These are phyloP conservation scores for Tromatobia lineatoria DNA, from an alignment of 2,888 invertebrate species.

Conservation along the genomic window DNA sequence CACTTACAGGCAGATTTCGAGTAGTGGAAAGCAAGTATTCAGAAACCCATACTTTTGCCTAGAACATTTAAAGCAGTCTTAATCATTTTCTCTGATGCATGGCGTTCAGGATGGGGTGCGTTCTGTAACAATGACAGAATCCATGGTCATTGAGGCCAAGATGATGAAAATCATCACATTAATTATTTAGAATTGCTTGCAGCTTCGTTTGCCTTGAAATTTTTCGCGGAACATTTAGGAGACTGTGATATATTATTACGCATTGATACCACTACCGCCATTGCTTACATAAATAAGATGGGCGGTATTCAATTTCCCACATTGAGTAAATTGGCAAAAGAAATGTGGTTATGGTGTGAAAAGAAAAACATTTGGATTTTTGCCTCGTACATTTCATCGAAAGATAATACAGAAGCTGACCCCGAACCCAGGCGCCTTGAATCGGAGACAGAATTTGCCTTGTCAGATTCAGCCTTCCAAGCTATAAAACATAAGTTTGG, in stretches of 20 bases:
- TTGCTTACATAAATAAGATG: conserved; percentile 66
- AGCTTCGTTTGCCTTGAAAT: conserved; percentile 55
- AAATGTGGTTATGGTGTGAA: conserved; percentile 67
- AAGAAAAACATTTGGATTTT: conserved; percentile 51
- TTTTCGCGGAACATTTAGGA: conserved; percentile 37
- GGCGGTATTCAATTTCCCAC: conserved; percentile 44
- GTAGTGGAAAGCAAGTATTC: no score
- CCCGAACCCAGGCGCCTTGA: conserved; percentile 58
- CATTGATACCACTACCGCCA: conserved; percentile 64
- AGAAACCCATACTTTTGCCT: no score
- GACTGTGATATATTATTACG: conserved; percentile 52
- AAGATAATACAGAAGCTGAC: conserved; percentile 61
- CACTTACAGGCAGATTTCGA: no score
- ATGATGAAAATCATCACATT: conserved; percentile 31
- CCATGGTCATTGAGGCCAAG: conserved; percentile 49
- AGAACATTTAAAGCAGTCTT: background rate
- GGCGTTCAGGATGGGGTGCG: conserved; percentile 54
- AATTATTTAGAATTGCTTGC: conserved; percentile 54
- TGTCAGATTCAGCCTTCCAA: conserved; percentile 42
- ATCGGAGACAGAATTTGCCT: conserved; percentile 60
- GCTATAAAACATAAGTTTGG: conserved; percentile 37
- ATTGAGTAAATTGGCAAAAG: conserved; percentile 39
- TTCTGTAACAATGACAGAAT: conserved; percentile 15
- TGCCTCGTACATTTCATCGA: conserved; percentile 64
- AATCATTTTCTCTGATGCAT: conserved; percentile 67